Evolutionary conservation across 2,797 vertebrate species (phyloP).

Genomic region (Apodemus agrarius): DNA sequence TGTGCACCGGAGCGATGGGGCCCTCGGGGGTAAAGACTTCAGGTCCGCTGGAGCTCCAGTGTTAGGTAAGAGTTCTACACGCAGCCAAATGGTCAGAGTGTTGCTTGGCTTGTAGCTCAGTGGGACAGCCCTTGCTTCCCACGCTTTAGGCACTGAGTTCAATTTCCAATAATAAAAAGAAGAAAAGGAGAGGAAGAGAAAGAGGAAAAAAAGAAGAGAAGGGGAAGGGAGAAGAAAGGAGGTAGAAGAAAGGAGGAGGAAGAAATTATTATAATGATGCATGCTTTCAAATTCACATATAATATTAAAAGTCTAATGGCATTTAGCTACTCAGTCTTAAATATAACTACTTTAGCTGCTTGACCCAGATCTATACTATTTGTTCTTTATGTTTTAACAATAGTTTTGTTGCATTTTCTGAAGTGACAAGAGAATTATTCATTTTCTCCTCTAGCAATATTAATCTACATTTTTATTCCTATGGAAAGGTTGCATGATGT

Average conservation of each 20-base stretch:
- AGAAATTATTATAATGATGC: neutral
- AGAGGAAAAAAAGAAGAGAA: neutral
- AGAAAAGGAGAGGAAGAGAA: no score
- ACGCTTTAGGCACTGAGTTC: neutral
- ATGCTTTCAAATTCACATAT: neutral
- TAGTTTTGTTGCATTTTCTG: conserved; percentile 10
- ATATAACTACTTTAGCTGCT: neutral
- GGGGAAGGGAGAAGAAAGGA: neutral
- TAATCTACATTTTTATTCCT: neutral
- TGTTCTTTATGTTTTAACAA: neutral
- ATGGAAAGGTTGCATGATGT: neutral
- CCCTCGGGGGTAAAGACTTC: neutral
- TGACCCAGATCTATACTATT: neutral
- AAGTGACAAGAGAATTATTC: conserved; percentile 14
- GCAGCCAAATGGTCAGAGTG: neutral
- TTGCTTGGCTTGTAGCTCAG: neutral
- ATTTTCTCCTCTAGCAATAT: neutral
- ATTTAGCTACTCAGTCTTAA: neutral
- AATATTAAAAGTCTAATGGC: neutral
- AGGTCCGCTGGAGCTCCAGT: neutral
- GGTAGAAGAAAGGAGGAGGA: neutral
- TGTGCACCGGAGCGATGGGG: neutral
- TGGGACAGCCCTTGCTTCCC: no score
- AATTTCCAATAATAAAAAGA: neutral
- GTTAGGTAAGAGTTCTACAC: neutral